These are phyloP conservation scores for Pedetes capensis DNA, from an alignment of 2,113 vertebrate genomes.

Conservation along the genomic window DNA sequence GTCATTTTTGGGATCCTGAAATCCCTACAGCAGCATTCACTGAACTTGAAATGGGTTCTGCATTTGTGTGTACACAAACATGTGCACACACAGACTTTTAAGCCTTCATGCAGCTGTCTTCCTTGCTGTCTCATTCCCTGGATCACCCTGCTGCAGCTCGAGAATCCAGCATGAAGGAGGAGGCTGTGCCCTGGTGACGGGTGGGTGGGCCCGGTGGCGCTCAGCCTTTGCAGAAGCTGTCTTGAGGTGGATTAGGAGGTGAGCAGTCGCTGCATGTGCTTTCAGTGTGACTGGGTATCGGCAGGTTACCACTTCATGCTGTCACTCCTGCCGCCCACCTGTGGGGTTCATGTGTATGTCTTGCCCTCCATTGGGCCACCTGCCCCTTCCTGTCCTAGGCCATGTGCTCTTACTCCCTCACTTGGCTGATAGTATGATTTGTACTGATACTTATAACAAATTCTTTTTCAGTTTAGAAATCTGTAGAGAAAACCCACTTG, in stretches of 20 bases:
- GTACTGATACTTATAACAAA: background rate
- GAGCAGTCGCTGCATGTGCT: background rate
- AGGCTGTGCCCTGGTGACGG: background rate
- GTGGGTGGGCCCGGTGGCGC: background rate
- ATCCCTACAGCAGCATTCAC: accelerated
- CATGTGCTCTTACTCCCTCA: too few relatives aligned
- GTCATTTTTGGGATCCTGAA: background rate
- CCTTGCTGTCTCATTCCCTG: background rate
- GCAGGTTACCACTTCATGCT: too few relatives aligned
- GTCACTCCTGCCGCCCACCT: background rate
- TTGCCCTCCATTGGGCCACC: background rate
- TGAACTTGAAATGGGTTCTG: accelerated
- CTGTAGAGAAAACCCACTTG: too few relatives aligned
- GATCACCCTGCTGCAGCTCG: background rate
- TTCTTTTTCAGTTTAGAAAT: too few relatives aligned
- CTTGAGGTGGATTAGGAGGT: background rate
- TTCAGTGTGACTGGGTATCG: background rate
- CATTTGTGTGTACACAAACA: accelerated
- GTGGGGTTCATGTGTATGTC: too few relatives aligned
- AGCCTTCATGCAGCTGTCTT: background rate
- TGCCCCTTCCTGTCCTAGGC: background rate
- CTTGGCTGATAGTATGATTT: accelerated
- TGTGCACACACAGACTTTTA: accelerated
- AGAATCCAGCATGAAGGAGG: too few relatives aligned
- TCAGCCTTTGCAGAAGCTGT: too few relatives aligned